Base-by-base conservation (phyloP, 2,797 vertebrate genomes). In the Perodicticus potto region DNA sequence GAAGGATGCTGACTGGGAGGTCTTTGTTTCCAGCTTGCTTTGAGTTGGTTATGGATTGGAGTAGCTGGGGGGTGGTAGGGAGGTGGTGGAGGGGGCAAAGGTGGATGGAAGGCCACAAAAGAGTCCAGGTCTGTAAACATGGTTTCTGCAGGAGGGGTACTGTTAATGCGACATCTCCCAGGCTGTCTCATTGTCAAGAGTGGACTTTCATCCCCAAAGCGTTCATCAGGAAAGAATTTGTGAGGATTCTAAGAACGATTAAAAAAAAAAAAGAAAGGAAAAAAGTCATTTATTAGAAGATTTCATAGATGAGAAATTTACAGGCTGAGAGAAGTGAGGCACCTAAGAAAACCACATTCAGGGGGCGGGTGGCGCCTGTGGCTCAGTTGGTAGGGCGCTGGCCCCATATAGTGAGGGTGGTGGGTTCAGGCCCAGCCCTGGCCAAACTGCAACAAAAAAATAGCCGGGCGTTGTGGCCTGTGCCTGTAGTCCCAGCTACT, bases 171-270 rank as follows among this genome's bases (percentile, higher is more conserved):
- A 96, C 99, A 99, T 84, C 99, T 99, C 93, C 99, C 99, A 87
- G 99, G 98, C 98, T 99, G 99, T 86, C 99, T 99, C 98, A 99
- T 89, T n/a, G 99, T 99, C 98, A 99, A 98, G 88, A 99, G 99
- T 0, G 99, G 99, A 98, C 99, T 99, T 98, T 99, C 99, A 0
- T 99, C 99, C 95, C 99, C 99, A 97, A 99, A 99, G 34, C 99
- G 99, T 97, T 99, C 99, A 77, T 99, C 99, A 1, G 99, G 99
- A 98, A 99, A 99, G 98, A 99, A 99, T 98, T 99, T 99, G 98
- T 99, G 99, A 29, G 99, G 99, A 98, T 99, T 99, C 99, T 99
- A 98, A 95, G 97, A 96, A 76, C 93, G 29, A 81, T 78, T 19
- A 0, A 96, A 70, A 65, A n/a, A 80, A 37, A 37, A 93, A 82